These are phyloP conservation scores for Crocodylus rhombifer DNA, from an alignment of 2,797 vertebrate genomes.

Conservation along the genomic window DNA sequence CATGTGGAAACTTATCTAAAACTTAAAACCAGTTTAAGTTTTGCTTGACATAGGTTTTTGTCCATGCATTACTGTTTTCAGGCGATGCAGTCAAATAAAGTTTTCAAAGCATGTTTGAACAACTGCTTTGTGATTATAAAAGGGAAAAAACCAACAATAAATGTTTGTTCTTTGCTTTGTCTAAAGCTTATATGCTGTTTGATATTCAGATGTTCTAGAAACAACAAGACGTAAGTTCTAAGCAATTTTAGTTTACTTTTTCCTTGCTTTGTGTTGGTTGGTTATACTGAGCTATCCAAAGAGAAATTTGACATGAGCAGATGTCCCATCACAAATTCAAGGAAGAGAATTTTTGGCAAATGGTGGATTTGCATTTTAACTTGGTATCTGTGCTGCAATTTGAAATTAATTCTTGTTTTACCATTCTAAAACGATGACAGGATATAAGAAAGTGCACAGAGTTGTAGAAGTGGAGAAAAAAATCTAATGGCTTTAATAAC, in stretches of 20 bases:
- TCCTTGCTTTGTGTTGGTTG: neutral
- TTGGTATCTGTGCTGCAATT: neutral
- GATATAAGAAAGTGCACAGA: neutral
- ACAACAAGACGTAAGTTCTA: neutral
- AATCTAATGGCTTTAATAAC: constrained; percentile 28
- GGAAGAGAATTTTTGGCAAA: neutral
- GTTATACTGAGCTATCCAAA: neutral
- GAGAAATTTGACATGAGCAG: neutral
- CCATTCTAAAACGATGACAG: neutral
- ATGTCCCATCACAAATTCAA: neutral
- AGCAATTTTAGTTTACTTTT: neutral
- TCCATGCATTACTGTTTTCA: neutral
- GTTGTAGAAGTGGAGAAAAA: constrained; percentile 36
- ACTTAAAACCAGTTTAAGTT: neutral
- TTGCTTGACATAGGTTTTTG: neutral
- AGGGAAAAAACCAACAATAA: neutral
- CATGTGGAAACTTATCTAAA: neutral
- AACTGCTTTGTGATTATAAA: neutral
- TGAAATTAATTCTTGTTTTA: constrained; percentile 33
- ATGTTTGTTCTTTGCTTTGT: neutral
- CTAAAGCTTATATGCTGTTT: neutral
- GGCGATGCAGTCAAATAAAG: neutral
- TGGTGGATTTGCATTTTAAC: constrained; percentile 12
- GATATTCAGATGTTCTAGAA: neutral
- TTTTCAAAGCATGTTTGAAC: neutral